Conservation (phyloP, 1,140 invertebrate genomes). For the Drosophila yakuba region DNA sequence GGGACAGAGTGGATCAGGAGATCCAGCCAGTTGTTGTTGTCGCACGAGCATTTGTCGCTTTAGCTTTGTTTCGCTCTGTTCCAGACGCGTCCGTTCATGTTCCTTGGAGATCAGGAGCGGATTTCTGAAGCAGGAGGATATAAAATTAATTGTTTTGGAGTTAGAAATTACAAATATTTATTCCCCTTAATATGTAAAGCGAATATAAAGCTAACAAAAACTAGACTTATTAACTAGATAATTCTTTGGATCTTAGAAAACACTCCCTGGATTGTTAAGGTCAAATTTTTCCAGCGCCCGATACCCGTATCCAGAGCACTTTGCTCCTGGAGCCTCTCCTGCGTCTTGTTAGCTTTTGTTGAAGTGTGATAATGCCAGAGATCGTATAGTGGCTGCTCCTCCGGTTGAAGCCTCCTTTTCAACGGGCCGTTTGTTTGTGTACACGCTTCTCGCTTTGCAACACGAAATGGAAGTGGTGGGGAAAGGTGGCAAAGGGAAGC, state of each 20-base stretch:
- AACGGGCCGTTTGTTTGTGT: constrained; percentile 55
- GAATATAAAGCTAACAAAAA: too few relatives aligned
- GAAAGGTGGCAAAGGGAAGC: neutral
- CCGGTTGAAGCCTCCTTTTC: constrained; percentile 10
- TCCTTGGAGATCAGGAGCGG: constrained; percentile 22
- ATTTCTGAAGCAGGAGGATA: neutral
- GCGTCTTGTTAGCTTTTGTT: constrained; percentile 53
- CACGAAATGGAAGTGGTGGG: neutral
- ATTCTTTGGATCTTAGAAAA: too few relatives aligned
- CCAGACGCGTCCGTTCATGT: constrained; percentile 24
- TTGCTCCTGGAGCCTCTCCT: constrained; percentile 3
- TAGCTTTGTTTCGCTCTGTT: constrained; percentile 63
- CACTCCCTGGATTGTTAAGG: too few relatives aligned
- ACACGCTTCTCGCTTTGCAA: constrained; percentile 45
- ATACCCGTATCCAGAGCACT: neutral
- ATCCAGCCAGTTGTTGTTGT: constrained; percentile 29
- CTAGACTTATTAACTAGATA: too few relatives aligned
- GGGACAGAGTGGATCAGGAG: neutral
- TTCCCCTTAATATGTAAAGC: too few relatives aligned
- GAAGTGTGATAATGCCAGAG: constrained; percentile 78
- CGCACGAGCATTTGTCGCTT: constrained; percentile 63
- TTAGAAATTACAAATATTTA: too few relatives aligned
- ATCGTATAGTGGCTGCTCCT: constrained; percentile 27
- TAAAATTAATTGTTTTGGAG: too few relatives aligned
- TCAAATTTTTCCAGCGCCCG: too few relatives aligned